phyloP scores from a whole-genome alignment of 1,140 invertebrate genomes.

The Diplogasteroides magnus region DNA sequence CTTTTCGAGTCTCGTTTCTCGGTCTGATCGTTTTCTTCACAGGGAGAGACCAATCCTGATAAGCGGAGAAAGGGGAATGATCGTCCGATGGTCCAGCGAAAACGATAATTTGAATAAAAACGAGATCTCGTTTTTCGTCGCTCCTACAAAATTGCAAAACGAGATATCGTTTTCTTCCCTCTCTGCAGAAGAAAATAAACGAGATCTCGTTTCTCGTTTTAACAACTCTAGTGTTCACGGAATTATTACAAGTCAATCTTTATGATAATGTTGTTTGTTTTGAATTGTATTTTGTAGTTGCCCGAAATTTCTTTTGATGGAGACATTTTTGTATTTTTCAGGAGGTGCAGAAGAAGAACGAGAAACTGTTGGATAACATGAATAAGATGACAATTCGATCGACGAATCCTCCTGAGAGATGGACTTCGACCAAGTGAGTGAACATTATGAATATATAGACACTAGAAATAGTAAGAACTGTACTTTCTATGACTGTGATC shows the following conservation, averaged over 20 bases:
- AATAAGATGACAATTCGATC: conserved; percentile 39
- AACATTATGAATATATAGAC: too few relatives aligned
- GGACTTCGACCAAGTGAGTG: conserved; percentile 17
- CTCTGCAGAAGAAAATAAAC: too few relatives aligned
- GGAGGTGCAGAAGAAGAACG: conserved; percentile 38
- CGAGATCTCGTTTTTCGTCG: too few relatives aligned
- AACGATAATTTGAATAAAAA: too few relatives aligned
- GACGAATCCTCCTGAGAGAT: conserved; percentile 33
- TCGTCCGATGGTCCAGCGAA: conserved; percentile 9
- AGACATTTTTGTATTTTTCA: conserved; percentile 12
- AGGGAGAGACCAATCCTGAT: too few relatives aligned
- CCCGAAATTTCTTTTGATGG: conserved; percentile 11
- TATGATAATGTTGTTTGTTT: conserved; percentile 6
- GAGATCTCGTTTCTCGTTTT: too few relatives aligned
- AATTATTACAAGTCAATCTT: not conserved
- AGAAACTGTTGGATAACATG: conserved; percentile 37
- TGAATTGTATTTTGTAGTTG: too few relatives aligned
- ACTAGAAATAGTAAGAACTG: conserved; percentile 11
- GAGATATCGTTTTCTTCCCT: too few relatives aligned
- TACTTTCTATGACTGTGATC: conserved; percentile 8
- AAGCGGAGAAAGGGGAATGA: too few relatives aligned
- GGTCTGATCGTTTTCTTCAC: too few relatives aligned
- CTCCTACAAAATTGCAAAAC: too few relatives aligned
- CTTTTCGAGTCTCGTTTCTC: too few relatives aligned
- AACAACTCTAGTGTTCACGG: not conserved